Conservation (phyloP, 2,797 vertebrate genomes). For the Crocidura indochinensis region DNA sequence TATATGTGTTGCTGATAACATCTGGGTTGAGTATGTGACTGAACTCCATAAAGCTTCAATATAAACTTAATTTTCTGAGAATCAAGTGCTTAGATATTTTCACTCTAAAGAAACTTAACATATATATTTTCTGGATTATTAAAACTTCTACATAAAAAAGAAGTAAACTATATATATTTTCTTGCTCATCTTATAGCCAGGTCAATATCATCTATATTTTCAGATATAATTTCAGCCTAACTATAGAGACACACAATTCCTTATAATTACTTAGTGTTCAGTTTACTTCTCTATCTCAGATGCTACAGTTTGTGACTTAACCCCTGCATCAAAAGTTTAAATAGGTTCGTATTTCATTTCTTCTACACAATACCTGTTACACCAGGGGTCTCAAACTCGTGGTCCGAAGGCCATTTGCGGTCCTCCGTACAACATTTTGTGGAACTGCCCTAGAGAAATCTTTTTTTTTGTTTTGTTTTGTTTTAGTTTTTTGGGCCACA, state of each 20-base stretch:
- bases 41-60: not conserved
- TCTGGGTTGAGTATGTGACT: not conserved
- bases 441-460: no score
- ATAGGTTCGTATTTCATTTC: not conserved
- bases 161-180: not conserved
- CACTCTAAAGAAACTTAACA: not conserved
- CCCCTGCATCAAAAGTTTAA: not conserved
- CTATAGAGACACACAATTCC: not conserved
- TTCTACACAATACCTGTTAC: no score
- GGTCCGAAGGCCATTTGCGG: no score
- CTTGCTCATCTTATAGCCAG: accelerated
- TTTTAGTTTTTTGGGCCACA: no score
- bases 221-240: not conserved
- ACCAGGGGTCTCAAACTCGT: no score
- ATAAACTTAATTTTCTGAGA: not conserved
- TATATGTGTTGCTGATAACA: not conserved
- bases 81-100: accelerated
- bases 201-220: not conserved
- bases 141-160: not conserved
- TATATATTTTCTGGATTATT: not conserved
- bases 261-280: not conserved
- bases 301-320: not conserved
- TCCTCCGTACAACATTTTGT: no score
- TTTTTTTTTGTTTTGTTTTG: no score
- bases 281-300: not conserved